phyloP scores from a whole-genome alignment of 2,113 vertebrate genomes.

The Pelodiscus sinensis region DNA sequence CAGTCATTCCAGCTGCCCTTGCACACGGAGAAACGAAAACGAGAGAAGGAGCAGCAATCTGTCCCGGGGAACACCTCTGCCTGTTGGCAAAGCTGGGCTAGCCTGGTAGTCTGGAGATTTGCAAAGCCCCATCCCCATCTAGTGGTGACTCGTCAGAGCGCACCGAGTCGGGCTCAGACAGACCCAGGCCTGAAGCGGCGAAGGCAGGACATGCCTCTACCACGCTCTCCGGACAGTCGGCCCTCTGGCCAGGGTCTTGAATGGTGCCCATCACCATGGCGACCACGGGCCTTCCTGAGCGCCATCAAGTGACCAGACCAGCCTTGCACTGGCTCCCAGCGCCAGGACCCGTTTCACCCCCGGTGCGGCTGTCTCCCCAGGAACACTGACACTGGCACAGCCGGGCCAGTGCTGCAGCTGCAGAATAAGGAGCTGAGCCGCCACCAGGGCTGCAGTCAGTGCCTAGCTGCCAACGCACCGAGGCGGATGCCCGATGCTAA shows the following conservation, averaged over 20 bases:
- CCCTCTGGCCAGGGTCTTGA: neutral
- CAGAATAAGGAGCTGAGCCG: fast-evolving
- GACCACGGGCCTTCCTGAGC: fast-evolving
- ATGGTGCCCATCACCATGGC: fast-evolving
- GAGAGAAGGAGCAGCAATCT: neutral
- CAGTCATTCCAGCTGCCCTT: fast-evolving
- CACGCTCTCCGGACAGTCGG: neutral
- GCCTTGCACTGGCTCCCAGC: fast-evolving
- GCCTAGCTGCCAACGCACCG: neutral
- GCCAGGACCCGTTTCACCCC: fast-evolving
- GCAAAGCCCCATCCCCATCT: constrained; percentile 39
- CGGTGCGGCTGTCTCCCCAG: fast-evolving
- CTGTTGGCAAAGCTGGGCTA: neutral
- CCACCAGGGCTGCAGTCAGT: fast-evolving
- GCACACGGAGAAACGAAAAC: neutral
- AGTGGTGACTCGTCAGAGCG: neutral
- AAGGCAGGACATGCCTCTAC: neutral
- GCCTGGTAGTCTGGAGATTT: neutral
- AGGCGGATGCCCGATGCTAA: neutral
- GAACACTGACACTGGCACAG: fast-evolving
- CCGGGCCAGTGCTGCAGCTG: neutral
- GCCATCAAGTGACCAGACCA: fast-evolving
- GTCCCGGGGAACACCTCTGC: neutral
- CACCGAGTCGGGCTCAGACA: neutral
- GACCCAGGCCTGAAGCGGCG: neutral